These are phyloP conservation scores for Psittacula cyanocephala DNA, from an alignment of 2,113 vertebrate species.

Conservation along the genomic window DNA sequence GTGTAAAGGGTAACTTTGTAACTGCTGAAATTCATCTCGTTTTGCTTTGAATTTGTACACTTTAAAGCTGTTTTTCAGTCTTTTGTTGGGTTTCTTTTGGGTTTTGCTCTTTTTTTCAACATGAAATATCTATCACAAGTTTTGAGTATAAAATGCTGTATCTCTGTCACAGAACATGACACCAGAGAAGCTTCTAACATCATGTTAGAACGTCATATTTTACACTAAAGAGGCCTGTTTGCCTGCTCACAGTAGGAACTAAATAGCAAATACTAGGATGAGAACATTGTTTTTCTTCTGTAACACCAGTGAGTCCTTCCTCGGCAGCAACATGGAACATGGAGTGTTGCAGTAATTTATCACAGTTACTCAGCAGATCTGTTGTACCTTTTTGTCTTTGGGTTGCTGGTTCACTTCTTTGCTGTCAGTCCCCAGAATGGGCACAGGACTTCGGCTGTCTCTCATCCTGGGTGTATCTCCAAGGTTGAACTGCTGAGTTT, in stretches of 20 bases:
- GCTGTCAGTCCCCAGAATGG: not conserved
- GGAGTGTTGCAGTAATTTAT: not conserved
- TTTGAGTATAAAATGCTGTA: accelerated
- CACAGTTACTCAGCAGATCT: not conserved
- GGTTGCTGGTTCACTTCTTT: not conserved
- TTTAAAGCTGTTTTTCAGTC: not conserved
- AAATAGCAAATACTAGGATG: not conserved
- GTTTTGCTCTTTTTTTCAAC: accelerated
- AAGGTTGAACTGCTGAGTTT: not conserved
- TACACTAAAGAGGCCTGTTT: not conserved
- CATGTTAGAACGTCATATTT: too few relatives aligned
- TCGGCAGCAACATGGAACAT: not conserved
- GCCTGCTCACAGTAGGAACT: not conserved
- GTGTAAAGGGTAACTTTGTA: not conserved
- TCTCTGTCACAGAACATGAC: not conserved
- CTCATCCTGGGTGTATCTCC: not conserved
- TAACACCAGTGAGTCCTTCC: not conserved
- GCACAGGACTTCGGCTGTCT: not conserved
- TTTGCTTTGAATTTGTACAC: not conserved
- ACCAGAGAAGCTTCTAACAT: not conserved
- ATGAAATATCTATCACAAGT: not conserved
- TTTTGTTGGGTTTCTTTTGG: not conserved
- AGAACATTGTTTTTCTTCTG: not conserved
- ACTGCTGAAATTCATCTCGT: not conserved
- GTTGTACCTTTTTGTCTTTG: not conserved